These are phyloP conservation scores for Psophia crepitans DNA, from an alignment of 2,113 vertebrate species.

Conservation along the genomic window DNA sequence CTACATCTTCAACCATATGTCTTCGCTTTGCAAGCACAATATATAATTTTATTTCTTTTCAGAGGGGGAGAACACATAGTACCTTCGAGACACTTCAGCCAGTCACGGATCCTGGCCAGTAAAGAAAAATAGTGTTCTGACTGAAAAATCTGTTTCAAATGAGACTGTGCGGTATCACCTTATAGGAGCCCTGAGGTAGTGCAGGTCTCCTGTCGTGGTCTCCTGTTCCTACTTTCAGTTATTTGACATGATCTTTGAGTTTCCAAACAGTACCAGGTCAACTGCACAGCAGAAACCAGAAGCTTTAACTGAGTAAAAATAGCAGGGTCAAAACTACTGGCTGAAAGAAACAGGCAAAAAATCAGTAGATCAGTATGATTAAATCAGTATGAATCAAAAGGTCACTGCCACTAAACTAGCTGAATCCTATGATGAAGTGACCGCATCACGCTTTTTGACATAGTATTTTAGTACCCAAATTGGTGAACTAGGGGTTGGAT, in stretches of 20 bases:
- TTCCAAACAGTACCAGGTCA: not conserved
- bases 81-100: not conserved
- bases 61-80: not conserved
- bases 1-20: not conserved
- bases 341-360: not conserved
- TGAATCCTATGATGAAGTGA: not conserved
- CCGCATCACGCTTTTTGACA: not conserved
- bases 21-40: not conserved
- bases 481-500: not conserved
- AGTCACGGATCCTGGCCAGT: not conserved
- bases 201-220: not conserved
- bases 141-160: not conserved
- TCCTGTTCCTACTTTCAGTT: not conserved
- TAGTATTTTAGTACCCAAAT: not conserved
- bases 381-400: not conserved
- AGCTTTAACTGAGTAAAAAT: not conserved
- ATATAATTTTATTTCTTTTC: not conserved
- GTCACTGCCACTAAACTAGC: not conserved
- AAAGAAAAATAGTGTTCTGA: not conserved
- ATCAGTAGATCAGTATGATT: not conserved
- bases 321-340: not conserved
- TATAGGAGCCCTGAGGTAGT: not conserved
- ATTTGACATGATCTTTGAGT: not conserved
- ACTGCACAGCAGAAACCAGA: not conserved
- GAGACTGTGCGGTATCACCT: not conserved